Base-by-base conservation (phyloP, 2,113 vertebrate genomes). In the Willisornis vidua region DNA sequence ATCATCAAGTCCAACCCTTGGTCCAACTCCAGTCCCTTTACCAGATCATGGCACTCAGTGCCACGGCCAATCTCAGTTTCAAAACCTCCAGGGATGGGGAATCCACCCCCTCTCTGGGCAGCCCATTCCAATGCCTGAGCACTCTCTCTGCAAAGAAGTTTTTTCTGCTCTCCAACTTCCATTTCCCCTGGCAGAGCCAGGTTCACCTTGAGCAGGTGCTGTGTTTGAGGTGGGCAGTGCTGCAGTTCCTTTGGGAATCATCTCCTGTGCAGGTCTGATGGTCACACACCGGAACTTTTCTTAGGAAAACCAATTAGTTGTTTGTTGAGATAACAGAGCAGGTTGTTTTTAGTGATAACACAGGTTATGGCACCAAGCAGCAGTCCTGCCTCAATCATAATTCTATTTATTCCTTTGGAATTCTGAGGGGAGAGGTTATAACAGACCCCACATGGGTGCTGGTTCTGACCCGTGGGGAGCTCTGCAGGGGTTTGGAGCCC, bases 391-490 rank as follows among this genome's bases (percentile, higher is more conserved):
- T 85, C 22, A 19, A 0, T 46, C 12, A 3, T 19, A 65, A 17
- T 75, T 73, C 19, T 39, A 0, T 19, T 77, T 39, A 18, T 8
- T 77, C 24, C 2, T 4, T n/a, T 65, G 51, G 57, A n/a, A 52
- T 14, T 46, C 15, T 52, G 68, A n/a, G 45, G 20, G 33, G 19
- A 59, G 33, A 16, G 45, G 5, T 28, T 37, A 14, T n/a, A 49
- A 3, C 26, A 26, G 61, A 19, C 28, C 37, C 6, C 35, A 18
- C 4, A 4, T 9, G 41, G 18, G 19, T 29, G 48, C 39, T 49
- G 0, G 0, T 2, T 33, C 12, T 4, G 33, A 41, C 3, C 18
- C 4, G 26, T 48, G 58, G 54, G 61, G 48, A 23, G 28, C 61
- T 67, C 15, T 29, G 87, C 28, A 39, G 39, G 41, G 9, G 5